Evolutionary conservation across 2,113 vertebrate species (phyloP).

Genomic region (Tragelaphus scriptus): DNA sequence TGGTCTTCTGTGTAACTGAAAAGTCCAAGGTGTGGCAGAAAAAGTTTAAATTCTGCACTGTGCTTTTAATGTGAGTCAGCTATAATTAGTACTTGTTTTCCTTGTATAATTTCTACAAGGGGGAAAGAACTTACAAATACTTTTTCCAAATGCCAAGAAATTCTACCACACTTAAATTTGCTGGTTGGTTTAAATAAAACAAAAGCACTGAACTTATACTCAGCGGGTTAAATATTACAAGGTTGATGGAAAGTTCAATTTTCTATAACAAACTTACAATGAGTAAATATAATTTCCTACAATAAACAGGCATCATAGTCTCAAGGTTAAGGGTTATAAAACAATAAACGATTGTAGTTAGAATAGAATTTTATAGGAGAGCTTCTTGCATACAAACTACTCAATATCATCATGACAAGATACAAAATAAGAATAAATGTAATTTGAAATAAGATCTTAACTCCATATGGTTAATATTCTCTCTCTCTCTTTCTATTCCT

Average conservation of each 20-base stretch:
- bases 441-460: constrained; percentile 54
- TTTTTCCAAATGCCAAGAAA: constrained; percentile 11
- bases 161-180: neutral
- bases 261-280: constrained; percentile 54
- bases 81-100: constrained; percentile 8
- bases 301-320: constrained; percentile 59
- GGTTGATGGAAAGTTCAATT: constrained; percentile 64
- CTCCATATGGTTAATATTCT: constrained; percentile 28
- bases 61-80: neutral
- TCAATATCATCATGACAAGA: constrained; percentile 36
- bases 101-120: neutral
- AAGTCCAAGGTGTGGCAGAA: constrained; percentile 3
- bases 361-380: constrained; percentile 23
- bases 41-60: neutral
- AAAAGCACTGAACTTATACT: constrained; percentile 27
- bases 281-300: constrained; percentile 66
- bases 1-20: neutral
- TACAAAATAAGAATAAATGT: constrained; percentile 45
- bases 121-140: neutral
- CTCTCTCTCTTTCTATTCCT: neutral
- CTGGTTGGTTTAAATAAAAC: constrained; percentile 44
- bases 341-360: constrained; percentile 64
- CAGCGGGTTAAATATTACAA: constrained; percentile 63
- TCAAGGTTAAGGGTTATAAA: constrained; percentile 71
- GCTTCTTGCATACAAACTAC: constrained; percentile 60